Conservation (phyloP, 1,140 invertebrate species). For the Megalonaias nervosa region DNA sequence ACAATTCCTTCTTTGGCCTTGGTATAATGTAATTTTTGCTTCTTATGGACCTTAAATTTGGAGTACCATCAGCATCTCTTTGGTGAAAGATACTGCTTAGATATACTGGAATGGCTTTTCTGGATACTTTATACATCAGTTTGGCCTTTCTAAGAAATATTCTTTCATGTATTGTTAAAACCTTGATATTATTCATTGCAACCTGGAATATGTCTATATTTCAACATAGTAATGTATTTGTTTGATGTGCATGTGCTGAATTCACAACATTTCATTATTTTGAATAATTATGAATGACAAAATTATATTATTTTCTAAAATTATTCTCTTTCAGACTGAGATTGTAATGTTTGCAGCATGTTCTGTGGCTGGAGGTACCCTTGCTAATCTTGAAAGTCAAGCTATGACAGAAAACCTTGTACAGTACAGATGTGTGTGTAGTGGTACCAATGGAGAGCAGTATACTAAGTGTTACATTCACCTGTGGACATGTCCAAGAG, state of each 20-base stretch:
- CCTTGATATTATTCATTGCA: too few species aligned
- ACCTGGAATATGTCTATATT: not conserved
- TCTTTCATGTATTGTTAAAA: too few species aligned
- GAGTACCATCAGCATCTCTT: too few species aligned
- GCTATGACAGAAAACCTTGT: constrained; percentile 17
- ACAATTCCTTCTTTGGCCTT: too few species aligned
- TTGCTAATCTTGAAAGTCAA: constrained; percentile 17
- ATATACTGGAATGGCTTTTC: too few species aligned
- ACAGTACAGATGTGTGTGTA: constrained; percentile 47
- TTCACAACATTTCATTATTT: too few species aligned
- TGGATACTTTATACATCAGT: too few species aligned
- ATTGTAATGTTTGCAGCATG: constrained; percentile 44
- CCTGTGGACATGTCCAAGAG: constrained; percentile 38
- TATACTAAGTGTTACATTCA: constrained; percentile 35
- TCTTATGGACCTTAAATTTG: too few species aligned
- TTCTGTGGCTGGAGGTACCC: constrained; percentile 29
- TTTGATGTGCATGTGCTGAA: not conserved
- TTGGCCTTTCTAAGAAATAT: too few species aligned
- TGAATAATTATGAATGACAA: not conserved
- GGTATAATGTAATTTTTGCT: too few species aligned
- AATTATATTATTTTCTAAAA: not conserved
- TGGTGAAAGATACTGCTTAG: too few species aligned
- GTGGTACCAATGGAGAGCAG: constrained; percentile 14
- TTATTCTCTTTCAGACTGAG: constrained; percentile 38
- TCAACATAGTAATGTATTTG: not conserved